Conservation (phyloP, 2,113 vertebrate genomes). For the Grantiella picta region DNA sequence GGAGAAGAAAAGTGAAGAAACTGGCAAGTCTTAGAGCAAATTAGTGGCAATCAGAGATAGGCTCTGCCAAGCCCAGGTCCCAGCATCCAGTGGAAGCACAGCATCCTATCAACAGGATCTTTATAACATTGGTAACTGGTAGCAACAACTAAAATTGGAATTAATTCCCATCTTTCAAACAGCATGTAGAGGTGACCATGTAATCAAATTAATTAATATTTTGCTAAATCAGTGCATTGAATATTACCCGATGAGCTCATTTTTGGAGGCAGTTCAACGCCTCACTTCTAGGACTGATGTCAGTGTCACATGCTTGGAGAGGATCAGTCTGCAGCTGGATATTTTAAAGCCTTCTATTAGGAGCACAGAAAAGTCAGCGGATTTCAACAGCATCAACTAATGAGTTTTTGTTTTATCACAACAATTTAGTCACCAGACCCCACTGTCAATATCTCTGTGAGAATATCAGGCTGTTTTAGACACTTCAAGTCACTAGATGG, state of each 20-base stretch:
- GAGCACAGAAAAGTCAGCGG: slow-evolving; percentile 29
- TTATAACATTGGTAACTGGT: not conserved
- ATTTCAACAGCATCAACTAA: slow-evolving; percentile 46
- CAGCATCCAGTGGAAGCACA: not conserved
- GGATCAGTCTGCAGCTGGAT: slow-evolving; percentile 62
- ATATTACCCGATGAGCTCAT: slow-evolving; percentile 45
- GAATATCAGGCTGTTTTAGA: not conserved
- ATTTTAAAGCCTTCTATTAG: slow-evolving; percentile 59
- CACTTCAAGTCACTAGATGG: not conserved
- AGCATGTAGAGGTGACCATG: slow-evolving; percentile 6
- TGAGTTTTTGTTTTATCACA: slow-evolving; percentile 46
- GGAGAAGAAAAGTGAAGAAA: not conserved
- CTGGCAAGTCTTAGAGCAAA: not conserved
- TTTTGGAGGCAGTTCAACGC: slow-evolving; percentile 53
- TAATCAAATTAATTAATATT: slow-evolving; percentile 28
- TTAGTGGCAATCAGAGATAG: not conserved
- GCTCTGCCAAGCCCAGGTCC: not conserved
- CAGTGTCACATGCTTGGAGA: slow-evolving; percentile 63
- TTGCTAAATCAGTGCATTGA: slow-evolving; percentile 32
- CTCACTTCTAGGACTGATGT: slow-evolving; percentile 64
- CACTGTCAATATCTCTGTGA: not conserved
- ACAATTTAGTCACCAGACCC: slow-evolving; percentile 14
- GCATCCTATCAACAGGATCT: not conserved
- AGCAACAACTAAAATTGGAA: not conserved
- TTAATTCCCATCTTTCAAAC: not conserved